A percentile compares a stretch with the other conserved stretches of the same genome.
phyloP scores from a whole-genome alignment of 2,113 vertebrate species.

The Psittacara wagleri region DNA sequence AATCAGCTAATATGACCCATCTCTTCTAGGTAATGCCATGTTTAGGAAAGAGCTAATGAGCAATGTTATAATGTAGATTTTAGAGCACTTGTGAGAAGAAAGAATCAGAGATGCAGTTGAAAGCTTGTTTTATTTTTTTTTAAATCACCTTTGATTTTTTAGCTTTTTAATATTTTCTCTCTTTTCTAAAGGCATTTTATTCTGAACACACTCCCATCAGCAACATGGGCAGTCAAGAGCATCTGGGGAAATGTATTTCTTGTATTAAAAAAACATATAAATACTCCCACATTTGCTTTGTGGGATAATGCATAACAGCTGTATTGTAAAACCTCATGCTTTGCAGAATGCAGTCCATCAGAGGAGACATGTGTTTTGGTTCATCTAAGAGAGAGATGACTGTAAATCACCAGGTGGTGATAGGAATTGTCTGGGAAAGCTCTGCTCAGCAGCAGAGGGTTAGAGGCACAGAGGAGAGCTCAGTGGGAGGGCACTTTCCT shows the following conservation, averaged over 20 bases:
- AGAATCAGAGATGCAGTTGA: not conserved
- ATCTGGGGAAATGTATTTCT: constrained; percentile 28
- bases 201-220: not conserved
- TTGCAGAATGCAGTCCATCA: constrained; percentile 49
- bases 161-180: not conserved
- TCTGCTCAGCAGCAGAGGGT: not conserved
- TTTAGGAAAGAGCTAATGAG: not conserved
- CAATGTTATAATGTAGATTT: not conserved
- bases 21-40: not conserved
- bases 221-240: constrained; percentile 4
- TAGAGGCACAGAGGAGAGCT: not conserved
- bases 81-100: not conserved
- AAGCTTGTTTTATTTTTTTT: not conserved
- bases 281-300: constrained; percentile 26
- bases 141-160: not conserved
- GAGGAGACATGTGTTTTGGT: constrained; percentile 6
- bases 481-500: not conserved
- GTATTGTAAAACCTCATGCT: constrained; percentile 30
- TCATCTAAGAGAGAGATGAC: constrained; percentile 30
- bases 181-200: constrained; percentile 7
- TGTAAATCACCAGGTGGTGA: constrained; percentile 41
- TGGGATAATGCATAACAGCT: not conserved
- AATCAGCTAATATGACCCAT: not conserved
- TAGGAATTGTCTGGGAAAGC: constrained; percentile 26
- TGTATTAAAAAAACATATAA: not conserved